Evolutionary conservation across 2,797 vertebrate species (phyloP).

Genomic region (Neoniphon sammara): DNA sequence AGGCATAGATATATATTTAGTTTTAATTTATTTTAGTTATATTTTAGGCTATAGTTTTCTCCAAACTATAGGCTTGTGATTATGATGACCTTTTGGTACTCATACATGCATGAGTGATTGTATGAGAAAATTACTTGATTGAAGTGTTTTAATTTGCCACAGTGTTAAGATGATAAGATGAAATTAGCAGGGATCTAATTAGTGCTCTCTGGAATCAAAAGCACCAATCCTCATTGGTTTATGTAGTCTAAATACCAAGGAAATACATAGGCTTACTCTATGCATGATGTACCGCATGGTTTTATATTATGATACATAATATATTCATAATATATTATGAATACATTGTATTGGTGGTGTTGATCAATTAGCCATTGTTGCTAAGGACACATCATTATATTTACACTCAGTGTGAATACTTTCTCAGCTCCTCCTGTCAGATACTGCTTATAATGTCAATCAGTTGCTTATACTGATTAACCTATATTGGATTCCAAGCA

Average conservation of each 20-base stretch:
- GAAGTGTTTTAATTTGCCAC: not conserved
- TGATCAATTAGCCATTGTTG: not conserved
- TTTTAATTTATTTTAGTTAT: no score
- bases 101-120: not conserved
- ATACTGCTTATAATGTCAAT: constrained; percentile 19
- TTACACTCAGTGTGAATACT: constrained; percentile 1
- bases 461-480: constrained; percentile 51
- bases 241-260: not conserved
- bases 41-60: no score
- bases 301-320: no score
- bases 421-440: not conserved
- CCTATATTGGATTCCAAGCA: constrained; percentile 51
- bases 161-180: not conserved
- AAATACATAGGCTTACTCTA: no score
- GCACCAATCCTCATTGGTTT: not conserved
- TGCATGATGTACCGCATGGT: no score
- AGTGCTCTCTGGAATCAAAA: not conserved
- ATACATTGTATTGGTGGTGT: not conserved
- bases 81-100: no score
- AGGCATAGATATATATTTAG: not conserved
- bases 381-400: not conserved
- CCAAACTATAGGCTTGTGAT: no score
- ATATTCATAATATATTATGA: no score
- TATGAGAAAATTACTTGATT: not conserved
- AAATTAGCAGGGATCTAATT: not conserved